These are phyloP conservation scores for Chironomus tentans DNA, from an alignment of 2,888 invertebrate species.

Conservation along the genomic window DNA sequence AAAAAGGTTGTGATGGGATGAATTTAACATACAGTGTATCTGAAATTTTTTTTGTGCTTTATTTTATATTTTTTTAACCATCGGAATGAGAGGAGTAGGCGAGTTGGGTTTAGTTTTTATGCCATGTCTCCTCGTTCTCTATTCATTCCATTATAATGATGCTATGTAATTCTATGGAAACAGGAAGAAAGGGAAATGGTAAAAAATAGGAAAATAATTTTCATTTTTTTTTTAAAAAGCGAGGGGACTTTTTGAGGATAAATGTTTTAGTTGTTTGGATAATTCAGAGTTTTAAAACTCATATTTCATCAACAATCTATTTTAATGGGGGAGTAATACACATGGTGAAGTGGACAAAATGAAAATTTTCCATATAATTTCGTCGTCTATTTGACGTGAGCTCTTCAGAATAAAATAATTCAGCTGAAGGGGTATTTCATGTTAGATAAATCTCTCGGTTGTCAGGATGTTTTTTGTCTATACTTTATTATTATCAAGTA, in stretches of 20 bases:
- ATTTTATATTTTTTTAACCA: neutral
- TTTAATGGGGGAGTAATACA: no score
- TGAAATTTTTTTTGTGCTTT: neutral
- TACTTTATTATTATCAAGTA: no score
- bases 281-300: neutral
- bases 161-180: slow-evolving; percentile 13
- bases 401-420: no score
- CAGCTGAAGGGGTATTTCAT: no score
- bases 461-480: no score
- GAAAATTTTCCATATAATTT: no score
- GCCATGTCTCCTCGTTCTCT: neutral
- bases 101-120: slow-evolving; percentile 21
- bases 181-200: slow-evolving; percentile 3
- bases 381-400: no score
- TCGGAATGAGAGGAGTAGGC: neutral
- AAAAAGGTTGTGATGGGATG: no score
- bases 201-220: slow-evolving; percentile 25
- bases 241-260: neutral
- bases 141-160: slow-evolving; percentile 22
- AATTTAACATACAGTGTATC: no score
- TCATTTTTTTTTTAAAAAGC: neutral
- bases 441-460: no score
- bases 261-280: neutral
- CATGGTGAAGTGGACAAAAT: no score
- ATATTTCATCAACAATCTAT: no score